Base-by-base conservation (phyloP, 2,113 vertebrate genomes). In the Serilophus lunatus region DNA sequence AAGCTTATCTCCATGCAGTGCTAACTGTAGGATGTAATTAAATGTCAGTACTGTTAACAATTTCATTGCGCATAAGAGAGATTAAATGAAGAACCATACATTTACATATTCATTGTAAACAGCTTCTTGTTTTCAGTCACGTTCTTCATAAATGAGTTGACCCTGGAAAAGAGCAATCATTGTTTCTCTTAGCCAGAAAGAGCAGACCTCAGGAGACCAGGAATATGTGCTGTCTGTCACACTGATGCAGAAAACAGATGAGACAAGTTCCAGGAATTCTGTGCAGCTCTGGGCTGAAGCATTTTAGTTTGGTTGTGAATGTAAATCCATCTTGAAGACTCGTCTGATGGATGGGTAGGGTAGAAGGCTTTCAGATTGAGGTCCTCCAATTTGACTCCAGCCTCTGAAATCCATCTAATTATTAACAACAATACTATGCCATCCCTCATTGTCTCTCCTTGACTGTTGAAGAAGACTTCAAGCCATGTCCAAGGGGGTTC, bases 11-110 rank as follows among this genome's bases (percentile, higher is more conserved):
- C 40, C 6, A 14, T 57, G 47, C 42, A 35, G 50, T 33, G 38
- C 35, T 70, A 77, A 64, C 16, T 3, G 2, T 40, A 59, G 49
- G 53, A 29, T 0, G 56, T 45, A 56, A 75, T 71, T 70, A 71
- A 91, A 86, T 56, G 44, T 78, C 81, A 96, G 51, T 26, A 19
- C 28, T 44, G 16, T 71, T 95, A 81, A 61, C 19, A 65, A 31
- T 86, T 74, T 70, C 9, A 23, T 60, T 75, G 47, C 57, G 26
- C 15, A 19, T 25, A 40, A n/a, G 36, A 68, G 38, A 78, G n/a
- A 47, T 57, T 4, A 88, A 53, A 82, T 23, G 23, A 86, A 80
- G 19, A 19, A 12, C 38, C 2, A 0, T 57, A 18, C 40, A 54
- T 29, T 18, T 82, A 47, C 12, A 18, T 5, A 36, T 64, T 56